These are phyloP conservation scores for Clarias magur DNA, from an alignment of 2,113 vertebrate genomes.

Conservation along the genomic window DNA sequence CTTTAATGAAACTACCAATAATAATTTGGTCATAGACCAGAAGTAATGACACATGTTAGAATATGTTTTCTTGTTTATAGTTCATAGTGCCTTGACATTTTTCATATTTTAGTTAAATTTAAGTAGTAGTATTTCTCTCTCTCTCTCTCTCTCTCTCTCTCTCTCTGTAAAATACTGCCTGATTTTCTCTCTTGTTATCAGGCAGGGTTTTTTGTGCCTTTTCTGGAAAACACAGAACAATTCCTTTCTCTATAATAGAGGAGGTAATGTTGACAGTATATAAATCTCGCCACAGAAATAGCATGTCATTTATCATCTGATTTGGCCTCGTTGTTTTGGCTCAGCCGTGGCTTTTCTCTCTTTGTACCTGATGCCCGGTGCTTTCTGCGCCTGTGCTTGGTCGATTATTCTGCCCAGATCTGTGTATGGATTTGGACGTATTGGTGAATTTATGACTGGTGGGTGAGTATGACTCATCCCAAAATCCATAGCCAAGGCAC, in stretches of 20 bases:
- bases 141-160: slow-evolving; percentile 43
- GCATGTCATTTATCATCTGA: slow-evolving; percentile 75
- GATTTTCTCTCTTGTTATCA: slow-evolving; percentile 4
- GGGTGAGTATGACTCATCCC: slow-evolving; percentile 20
- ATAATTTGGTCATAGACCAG: slow-evolving; percentile 10
- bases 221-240: slow-evolving; percentile 68
- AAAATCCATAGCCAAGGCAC: slow-evolving; percentile 4
- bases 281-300: slow-evolving; percentile 79
- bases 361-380: slow-evolving; percentile 2
- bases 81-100: slow-evolving; percentile 65
- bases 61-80: slow-evolving; percentile 26
- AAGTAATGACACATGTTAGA: slow-evolving; percentile 11
- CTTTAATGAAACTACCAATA: slow-evolving; percentile 32
- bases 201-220: slow-evolving; percentile 30
- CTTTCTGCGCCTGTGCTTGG: slow-evolving; percentile 18
- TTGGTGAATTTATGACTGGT: slow-evolving; percentile 9
- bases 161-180: slow-evolving; percentile 41
- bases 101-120: slow-evolving; percentile 75
- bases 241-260: slow-evolving; percentile 77
- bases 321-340: slow-evolving; percentile 73
- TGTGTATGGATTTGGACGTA: neutral
- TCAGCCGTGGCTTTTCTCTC: slow-evolving; percentile 54
- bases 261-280: slow-evolving; percentile 80
- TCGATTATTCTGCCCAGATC: neutral
- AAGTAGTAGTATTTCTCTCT: no score